These are phyloP conservation scores for Ellobius talpinus DNA, from an alignment of 2,113 vertebrate genomes.

Conservation along the genomic window DNA sequence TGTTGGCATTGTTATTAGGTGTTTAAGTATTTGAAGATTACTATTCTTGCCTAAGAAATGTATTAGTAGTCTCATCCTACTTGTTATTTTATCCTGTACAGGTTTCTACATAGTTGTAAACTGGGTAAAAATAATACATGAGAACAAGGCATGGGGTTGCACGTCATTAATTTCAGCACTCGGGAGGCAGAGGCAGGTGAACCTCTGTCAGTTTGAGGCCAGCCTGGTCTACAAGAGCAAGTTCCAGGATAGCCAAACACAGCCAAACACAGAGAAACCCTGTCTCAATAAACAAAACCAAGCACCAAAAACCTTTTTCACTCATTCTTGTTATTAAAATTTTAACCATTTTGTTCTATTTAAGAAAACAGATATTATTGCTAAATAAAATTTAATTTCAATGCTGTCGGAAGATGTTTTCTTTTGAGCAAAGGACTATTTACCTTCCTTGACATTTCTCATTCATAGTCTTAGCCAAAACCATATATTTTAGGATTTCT, in stretches of 20 bases:
- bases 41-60: background rate
- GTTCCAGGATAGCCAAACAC: too few relatives aligned
- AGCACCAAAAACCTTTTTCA: background rate
- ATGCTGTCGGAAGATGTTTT: background rate
- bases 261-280: too few relatives aligned
- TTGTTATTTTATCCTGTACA: background rate
- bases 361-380: background rate
- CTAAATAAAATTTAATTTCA: background rate
- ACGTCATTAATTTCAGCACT: too few relatives aligned
- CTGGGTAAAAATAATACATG: background rate
- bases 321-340: slow-evolving; percentile 47
- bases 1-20: background rate
- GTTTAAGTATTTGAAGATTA: background rate
- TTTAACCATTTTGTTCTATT: background rate
- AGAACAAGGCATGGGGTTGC: too few relatives aligned
- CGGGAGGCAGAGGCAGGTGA: too few relatives aligned
- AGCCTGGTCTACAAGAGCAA: too few relatives aligned
- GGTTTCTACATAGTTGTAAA: background rate
- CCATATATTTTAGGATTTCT: slow-evolving; percentile 23
- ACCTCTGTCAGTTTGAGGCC: too few relatives aligned
- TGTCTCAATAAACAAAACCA: too few relatives aligned
- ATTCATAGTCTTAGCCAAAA: background rate
- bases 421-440: background rate
- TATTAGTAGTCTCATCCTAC: background rate
- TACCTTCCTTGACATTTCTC: slow-evolving; percentile 3